phyloP scores from a whole-genome alignment of 2,113 vertebrate species.

The Phalacrocorax carbo region DNA sequence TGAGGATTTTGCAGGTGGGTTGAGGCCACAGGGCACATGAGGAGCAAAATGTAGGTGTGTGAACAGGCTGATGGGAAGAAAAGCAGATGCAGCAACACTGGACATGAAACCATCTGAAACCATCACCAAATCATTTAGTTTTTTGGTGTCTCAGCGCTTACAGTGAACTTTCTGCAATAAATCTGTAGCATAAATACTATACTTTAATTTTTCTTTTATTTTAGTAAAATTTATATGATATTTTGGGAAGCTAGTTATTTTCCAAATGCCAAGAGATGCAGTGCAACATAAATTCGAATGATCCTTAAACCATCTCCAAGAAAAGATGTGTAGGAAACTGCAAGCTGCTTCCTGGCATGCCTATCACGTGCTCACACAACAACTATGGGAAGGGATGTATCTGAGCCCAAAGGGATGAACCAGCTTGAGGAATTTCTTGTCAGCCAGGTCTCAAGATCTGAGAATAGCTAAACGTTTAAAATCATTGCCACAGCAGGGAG shows the following conservation, averaged over 20 bases:
- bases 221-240: not conserved
- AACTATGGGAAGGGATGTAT: not conserved
- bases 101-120: not conserved
- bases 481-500: not conserved
- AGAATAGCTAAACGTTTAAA: slow-evolving; percentile 4
- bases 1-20: not conserved
- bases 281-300: not conserved
- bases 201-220: not conserved
- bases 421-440: not conserved
- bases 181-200: not conserved
- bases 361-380: accelerated
- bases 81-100: not conserved
- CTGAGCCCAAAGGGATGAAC: not conserved
- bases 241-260: not conserved
- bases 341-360: not conserved
- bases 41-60: not conserved
- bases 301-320: not conserved
- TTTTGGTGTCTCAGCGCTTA: not conserved
- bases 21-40: not conserved
- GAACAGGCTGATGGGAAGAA: not conserved
- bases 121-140: not conserved
- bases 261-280: not conserved
- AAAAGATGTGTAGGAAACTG: not conserved
- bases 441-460: not conserved
- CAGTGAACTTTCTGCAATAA: not conserved